Percentiles rank a stretch among this genome's conserved stretches.
Conservation (phyloP, 2,888 invertebrate genomes). For the Perizoma flavofasciatum region DNA sequence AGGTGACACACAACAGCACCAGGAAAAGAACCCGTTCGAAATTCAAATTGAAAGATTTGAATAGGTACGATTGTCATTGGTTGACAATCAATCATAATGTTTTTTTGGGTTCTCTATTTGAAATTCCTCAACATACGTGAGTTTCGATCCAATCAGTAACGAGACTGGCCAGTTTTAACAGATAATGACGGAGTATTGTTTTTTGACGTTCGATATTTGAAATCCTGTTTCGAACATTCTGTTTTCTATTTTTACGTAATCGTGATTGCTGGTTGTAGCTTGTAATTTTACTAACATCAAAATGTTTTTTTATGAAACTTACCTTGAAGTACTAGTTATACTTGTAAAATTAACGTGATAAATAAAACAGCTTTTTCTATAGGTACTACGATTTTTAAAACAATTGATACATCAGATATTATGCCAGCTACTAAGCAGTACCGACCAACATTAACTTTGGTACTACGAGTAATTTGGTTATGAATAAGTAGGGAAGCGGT, state of each 20-base stretch:
- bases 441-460: too few species aligned
- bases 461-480: slow-evolving; percentile 6
- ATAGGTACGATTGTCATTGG: slow-evolving; percentile 79
- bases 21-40: slow-evolving; percentile 77
- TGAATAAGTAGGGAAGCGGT: slow-evolving; percentile 1
- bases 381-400: too few species aligned
- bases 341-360: neutral
- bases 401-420: too few species aligned
- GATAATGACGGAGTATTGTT: slow-evolving; percentile 46
- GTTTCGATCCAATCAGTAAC: slow-evolving; percentile 65
- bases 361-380: too few species aligned
- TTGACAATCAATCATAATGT: slow-evolving; percentile 82
- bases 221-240: slow-evolving; percentile 43
- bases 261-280: slow-evolving; percentile 37
- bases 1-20: slow-evolving; percentile 57
- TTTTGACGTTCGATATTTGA: slow-evolving; percentile 42
- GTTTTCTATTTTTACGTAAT: slow-evolving; percentile 45
- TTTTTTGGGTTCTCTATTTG: slow-evolving; percentile 55
- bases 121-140: slow-evolving; percentile 74
- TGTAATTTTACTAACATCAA: slow-evolving; percentile 24
- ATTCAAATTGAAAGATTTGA: slow-evolving; percentile 78
- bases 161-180: slow-evolving; percentile 59
- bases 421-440: too few species aligned
- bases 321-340: neutral
- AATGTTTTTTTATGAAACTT: slow-evolving; percentile 22